Base-by-base conservation (phyloP, 2,888 invertebrate genomes). In the Calliscelio sp. region DNA sequence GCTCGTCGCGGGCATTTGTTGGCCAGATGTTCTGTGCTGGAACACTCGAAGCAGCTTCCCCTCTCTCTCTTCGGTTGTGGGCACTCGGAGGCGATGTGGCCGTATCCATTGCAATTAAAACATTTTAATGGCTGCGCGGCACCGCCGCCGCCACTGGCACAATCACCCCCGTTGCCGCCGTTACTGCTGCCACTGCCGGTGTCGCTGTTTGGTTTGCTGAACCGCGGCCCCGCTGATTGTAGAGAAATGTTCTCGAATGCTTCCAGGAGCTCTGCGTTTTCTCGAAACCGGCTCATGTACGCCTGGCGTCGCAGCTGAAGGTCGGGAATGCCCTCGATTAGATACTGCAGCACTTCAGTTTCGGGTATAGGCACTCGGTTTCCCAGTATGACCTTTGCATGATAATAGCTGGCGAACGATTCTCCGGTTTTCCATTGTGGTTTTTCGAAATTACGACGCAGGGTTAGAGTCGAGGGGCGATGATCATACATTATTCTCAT, bases 281-380 rank as follows among this genome's bases (percentile, higher is more conserved):
- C 20, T 6, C 11, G 20, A 5, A 49, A 49, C 0, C 20, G 49
- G 49, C 20, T 20, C 20, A 49, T 49, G n/a, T 11, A 49, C 0
- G 49, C 49, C n/a, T 49, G 49, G 6, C 49, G 49, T 20, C 20
- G 49, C 20, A 49, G 14, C 2, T 18, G 22, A 5, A 20, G 4
- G n/a, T 49, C 49, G 11, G 49, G 49, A 3, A 49, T 49, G 0
- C 49, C 41, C n/a, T 41, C 41, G 11, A 41, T 41, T n/a, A n/a
- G 1, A 4, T 41, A 41, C n/a, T 41, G 41, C n/a, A 41, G 0
- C 41, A 41, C 2, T 41, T 41, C 41, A 1, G 0, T 1, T 1
- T 14, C 41, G 6, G 61, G 61, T 61, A 61, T 44, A 2, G 61
- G 61, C 44, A 41, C 61, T 11, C 20, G 61, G 41, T 24, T 41